These are phyloP conservation scores for Carollia perspicillata DNA, from an alignment of 2,113 vertebrate genomes.

Conservation along the genomic window DNA sequence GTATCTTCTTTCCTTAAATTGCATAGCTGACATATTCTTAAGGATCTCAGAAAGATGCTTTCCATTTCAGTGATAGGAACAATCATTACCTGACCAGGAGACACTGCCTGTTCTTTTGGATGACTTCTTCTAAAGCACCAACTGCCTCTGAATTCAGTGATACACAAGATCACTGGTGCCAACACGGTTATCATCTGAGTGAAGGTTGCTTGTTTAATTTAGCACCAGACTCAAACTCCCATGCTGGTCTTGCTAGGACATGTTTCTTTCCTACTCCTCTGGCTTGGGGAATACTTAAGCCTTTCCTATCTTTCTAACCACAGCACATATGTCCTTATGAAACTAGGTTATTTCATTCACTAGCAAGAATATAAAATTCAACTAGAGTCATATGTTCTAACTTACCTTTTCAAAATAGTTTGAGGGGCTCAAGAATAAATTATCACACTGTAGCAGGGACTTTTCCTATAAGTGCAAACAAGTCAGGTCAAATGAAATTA, in stretches of 20 bases:
- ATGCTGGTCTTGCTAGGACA: neutral
- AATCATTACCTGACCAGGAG: conserved; percentile 10
- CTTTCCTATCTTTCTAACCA: conserved; percentile 12
- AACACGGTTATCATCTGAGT: neutral
- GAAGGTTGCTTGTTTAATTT: conserved; percentile 11
- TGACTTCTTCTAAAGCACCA: neutral
- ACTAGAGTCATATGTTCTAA: neutral
- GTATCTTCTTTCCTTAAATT: neutral
- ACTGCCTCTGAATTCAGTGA: neutral
- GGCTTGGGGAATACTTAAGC: neutral
- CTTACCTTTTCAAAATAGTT: neutral
- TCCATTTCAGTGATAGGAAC: neutral
- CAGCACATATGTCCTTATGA: neutral
- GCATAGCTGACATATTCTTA: neutral
- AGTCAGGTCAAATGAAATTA: neutral
- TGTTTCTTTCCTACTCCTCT: neutral
- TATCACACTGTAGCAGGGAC: neutral
- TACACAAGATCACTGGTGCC: neutral
- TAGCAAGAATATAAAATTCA: neutral
- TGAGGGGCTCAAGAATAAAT: neutral
- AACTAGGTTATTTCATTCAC: conserved; percentile 8
- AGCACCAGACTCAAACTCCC: neutral
- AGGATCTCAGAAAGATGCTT: neutral
- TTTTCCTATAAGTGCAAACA: neutral
- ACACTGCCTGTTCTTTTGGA: neutral